Base-by-base conservation (phyloP, 2,888 invertebrate genomes). In the Caenorhabditis drosophilae region DNA sequence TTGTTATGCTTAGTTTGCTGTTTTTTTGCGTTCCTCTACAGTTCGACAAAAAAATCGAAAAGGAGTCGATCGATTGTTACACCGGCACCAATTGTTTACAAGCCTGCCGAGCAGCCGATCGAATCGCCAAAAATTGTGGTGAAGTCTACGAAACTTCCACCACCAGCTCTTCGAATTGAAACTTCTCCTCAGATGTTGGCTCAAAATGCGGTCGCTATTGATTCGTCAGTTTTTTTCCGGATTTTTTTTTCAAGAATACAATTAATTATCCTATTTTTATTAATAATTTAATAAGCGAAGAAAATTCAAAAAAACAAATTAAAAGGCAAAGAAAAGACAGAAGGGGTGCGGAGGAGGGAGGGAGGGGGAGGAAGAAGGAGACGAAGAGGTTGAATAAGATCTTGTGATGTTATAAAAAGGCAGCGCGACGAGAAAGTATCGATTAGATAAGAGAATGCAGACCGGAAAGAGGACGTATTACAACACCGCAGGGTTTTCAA, bases 171-270 rank as follows among this genome's bases (percentile, higher is more conserved):
- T 15, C 38, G 41, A 22, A 57, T 57, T 18, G 57, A 61, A 4
- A 55, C 61, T 36, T 4, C 36, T 9, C 36, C 36, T 15, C 26
- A 15, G 4, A 26, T 15, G 25, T 16, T 18, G 2, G 64, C 54
- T 15, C 49, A 58, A 46, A 64, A 44, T 51, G 64, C 58, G 27
- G 40, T 58, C 18, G 64, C 64, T 25, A 55, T 64, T 50, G 64
- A 64, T 18, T 58, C 64, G 64, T 64, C 35, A 49, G 45, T 15
- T n/a, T n/a, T n/a, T n/a, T n/a, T n/a, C n/a, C n/a, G n/a, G n/a
- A n/a, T n/a, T n/a, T n/a, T n/a, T n/a, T n/a, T n/a, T n/a, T n/a
- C n/a, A n/a, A n/a, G n/a, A n/a, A n/a, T n/a, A n/a, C n/a, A n/a
- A n/a, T n/a, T n/a, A n/a, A n/a, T n/a, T n/a, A n/a, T n/a, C n/a